Base-by-base conservation (phyloP, 1,140 invertebrate genomes). In the Drosophila virilis region DNA sequence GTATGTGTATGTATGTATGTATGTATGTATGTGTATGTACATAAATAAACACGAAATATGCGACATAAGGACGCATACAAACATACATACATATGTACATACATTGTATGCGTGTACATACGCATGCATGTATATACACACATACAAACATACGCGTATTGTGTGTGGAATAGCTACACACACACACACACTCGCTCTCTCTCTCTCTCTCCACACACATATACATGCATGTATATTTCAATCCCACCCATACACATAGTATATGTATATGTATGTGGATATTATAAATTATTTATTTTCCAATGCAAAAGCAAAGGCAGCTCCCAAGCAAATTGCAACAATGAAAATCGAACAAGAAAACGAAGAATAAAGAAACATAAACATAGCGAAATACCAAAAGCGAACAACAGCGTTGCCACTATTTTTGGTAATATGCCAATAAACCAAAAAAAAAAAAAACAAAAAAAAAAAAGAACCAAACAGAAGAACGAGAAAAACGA, bases 211-310 rank as follows among this genome's bases (percentile, higher is more conserved):
- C n/a, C n/a, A n/a, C n/a, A 28, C 22, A 28, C 22, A 28, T 28
- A 5, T 28, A 28, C 5, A 5, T 28, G 22, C 22, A 28, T 28
- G 22, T 22, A 28, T 28, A 28, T 28, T 28, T 28, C 22, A 28
- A 28, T 28, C 22, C 3, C 22, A 28, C 22, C 28, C 10, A n/a
- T 12, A 32, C 9, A 46, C 15, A 45, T 17, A 17, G 1, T 5
- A 42, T 9, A 42, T 37, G 28, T 28, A 8, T 13, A 57, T 58
- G 9, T 3, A n/a, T 22, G 22, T 2, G 8, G 22, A 38, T 46
- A 10, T 77, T 77, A 72, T 80, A 77, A 77, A 73, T 77, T 64
- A 64, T 83, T 78, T 76, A 65, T 72, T 83, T 78, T 78, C 43
- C 72, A 79, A 52, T 68, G 57, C 78, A 59, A 78, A 69, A 67